phyloP scores from a whole-genome alignment of 2,113 vertebrate genomes.

The Coturnix japonica region DNA sequence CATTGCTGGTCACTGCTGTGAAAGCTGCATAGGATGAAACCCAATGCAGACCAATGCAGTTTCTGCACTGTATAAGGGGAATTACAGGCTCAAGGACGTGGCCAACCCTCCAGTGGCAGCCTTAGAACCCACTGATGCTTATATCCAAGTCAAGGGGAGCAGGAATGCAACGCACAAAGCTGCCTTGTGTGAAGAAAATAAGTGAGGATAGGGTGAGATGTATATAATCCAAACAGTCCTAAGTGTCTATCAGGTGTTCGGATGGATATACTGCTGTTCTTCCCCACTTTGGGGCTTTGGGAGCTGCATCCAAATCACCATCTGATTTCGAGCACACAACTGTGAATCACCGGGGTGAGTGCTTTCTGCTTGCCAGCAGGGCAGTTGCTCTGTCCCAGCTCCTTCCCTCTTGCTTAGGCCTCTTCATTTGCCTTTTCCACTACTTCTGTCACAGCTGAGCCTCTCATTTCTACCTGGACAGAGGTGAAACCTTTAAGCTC shows the following conservation, averaged over 20 bases:
- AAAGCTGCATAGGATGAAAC: background rate
- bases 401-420: no score
- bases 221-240: background rate
- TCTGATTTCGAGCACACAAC: background rate
- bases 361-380: background rate
- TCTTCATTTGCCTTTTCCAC: background rate
- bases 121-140: background rate
- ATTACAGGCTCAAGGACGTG: background rate
- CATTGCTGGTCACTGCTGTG: background rate
- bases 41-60: background rate
- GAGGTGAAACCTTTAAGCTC: background rate
- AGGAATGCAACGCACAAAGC: background rate
- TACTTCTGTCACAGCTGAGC: background rate
- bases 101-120: background rate
- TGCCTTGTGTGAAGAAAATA: rapidly evolving
- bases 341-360: background rate
- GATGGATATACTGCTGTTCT: background rate
- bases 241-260: background rate
- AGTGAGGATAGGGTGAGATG: background rate
- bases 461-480: background rate
- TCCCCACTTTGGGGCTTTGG: background rate
- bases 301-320: background rate
- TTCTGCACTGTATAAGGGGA: background rate
- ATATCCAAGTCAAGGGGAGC: background rate
- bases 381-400: background rate